These are phyloP conservation scores for Rhipidura dahli DNA, from an alignment of 2,113 vertebrate genomes.

Conservation along the genomic window DNA sequence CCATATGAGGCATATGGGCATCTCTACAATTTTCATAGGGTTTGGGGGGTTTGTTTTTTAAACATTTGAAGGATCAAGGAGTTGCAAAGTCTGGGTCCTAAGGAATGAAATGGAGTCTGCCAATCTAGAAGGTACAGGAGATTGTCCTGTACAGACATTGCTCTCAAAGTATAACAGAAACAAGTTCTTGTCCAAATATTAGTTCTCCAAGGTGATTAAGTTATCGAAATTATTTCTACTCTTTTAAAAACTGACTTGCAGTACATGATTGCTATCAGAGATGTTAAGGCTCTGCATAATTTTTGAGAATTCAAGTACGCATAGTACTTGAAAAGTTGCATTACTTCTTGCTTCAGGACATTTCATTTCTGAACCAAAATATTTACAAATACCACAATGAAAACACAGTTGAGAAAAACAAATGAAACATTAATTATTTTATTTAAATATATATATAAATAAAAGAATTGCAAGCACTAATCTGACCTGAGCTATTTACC, in stretches of 20 bases:
- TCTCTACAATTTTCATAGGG: not conserved
- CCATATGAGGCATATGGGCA: rapidly evolving
- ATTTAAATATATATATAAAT: not conserved
- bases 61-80: not conserved
- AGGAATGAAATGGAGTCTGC: not conserved
- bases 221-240: not conserved
- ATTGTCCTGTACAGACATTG: not conserved
- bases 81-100: not conserved
- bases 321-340: not conserved
- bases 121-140: not conserved
- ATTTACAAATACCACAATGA: not conserved
- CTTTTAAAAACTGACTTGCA: not conserved
- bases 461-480: not conserved
- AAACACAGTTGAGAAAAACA: not conserved
- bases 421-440: not conserved
- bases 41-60: rapidly evolving
- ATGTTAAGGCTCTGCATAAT: not conserved
- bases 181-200: not conserved
- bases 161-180: not conserved
- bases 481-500: not conserved
- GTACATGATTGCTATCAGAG: not conserved
- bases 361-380: not conserved
- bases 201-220: not conserved
- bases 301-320: not conserved
- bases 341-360: not conserved